Evolutionary conservation across 1,140 invertebrate genomes (phyloP).

Genomic region (Leptopilina clavipes): DNA sequence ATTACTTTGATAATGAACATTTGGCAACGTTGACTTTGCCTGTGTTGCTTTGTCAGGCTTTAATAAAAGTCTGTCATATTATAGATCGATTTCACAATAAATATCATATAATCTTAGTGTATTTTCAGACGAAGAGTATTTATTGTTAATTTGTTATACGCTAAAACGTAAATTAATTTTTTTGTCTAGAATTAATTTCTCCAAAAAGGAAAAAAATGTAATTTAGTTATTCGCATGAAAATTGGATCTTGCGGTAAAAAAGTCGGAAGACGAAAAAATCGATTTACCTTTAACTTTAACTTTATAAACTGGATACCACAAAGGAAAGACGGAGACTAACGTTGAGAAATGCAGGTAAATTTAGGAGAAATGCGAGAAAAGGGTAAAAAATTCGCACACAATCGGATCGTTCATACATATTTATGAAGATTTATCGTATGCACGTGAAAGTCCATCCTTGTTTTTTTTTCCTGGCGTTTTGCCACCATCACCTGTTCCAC

Average conservation of each 20-base stretch:
- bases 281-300: slow-evolving; percentile 1
- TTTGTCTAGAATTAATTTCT: too few species aligned
- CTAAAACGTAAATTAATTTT: too few species aligned
- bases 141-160: too few species aligned
- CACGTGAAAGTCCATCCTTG: slow-evolving; percentile 5
- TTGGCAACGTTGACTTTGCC: slow-evolving; percentile 47
- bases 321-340: background rate
- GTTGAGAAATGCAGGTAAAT: slow-evolving; percentile 3
- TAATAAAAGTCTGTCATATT: background rate
- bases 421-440: slow-evolving; percentile 42
- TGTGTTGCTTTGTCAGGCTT: slow-evolving; percentile 41
- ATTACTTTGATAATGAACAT: slow-evolving; percentile 55
- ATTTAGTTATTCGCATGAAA: too few species aligned
- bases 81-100: background rate
- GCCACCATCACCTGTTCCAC: slow-evolving; percentile 34
- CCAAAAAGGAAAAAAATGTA: too few species aligned
- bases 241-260: too few species aligned
- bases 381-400: slow-evolving; percentile 46
- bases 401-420: slow-evolving; percentile 65
- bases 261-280: background rate
- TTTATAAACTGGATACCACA: background rate
- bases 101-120: too few species aligned
- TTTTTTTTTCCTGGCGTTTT: slow-evolving; percentile 22
- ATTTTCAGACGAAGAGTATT: too few species aligned
- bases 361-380: slow-evolving; percentile 10